Conservation (phyloP, 2,888 invertebrate species). For the Chloromyia formosa region DNA sequence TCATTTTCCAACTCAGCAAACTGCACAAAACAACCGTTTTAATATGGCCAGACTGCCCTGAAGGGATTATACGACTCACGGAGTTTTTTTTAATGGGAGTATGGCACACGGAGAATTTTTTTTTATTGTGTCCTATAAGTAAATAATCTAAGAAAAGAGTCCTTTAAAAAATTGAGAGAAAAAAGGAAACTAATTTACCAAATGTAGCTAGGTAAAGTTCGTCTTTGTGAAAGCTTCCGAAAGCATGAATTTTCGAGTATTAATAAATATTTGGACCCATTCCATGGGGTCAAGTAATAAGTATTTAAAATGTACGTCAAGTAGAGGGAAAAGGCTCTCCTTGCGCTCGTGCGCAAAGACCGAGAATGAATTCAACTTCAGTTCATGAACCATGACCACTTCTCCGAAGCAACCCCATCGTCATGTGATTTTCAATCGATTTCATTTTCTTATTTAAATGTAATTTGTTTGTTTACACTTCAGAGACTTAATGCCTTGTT, state of each 20-base stretch:
- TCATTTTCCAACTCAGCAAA: conserved; percentile 38
- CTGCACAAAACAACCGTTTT: conserved; percentile 36
- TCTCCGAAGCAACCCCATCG: background rate
- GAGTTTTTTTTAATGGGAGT: background rate
- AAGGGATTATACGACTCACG: conserved; percentile 32
- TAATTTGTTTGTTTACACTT: conserved; percentile 65
- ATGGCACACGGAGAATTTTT: background rate
- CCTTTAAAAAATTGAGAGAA: background rate
- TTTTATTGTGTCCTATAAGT: background rate
- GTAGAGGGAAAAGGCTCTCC: no score
- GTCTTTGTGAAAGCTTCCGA: no score
- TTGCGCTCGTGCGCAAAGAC: no score
- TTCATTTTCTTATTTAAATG: conserved; percentile 64
- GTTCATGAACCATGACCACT: background rate
- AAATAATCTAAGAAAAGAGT: conserved; percentile 12
- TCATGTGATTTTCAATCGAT: conserved; percentile 55
- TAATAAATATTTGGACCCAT: no score
- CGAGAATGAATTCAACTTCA: no score
- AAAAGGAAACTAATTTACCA: background rate
- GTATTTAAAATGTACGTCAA: no score
- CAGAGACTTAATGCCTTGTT: conserved; percentile 64
- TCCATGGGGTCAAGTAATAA: no score
- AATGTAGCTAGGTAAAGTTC: no score
- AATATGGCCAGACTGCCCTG: conserved; percentile 44
- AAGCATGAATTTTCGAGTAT: no score